Evolutionary conservation across 2,797 vertebrate genomes (phyloP).

Genomic region (Lepus oiostolus): DNA sequence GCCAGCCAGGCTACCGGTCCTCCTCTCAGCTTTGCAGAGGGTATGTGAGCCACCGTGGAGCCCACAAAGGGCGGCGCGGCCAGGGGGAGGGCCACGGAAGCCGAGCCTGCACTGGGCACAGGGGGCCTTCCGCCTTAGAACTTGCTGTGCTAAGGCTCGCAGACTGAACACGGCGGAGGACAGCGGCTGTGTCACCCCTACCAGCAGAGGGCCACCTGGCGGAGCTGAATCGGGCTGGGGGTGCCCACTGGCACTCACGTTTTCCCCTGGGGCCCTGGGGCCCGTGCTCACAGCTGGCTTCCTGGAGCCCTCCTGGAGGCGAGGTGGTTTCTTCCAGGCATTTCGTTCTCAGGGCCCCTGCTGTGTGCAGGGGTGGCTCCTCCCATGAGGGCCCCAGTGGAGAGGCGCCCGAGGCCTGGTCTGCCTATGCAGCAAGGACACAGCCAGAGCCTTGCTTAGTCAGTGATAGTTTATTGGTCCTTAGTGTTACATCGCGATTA

Average conservation of each 20-base stretch:
- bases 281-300: neutral
- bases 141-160: neutral
- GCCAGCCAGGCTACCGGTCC: too few species aligned
- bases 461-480: conserved; percentile 89
- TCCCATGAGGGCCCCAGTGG: neutral
- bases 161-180: neutral
- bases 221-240: neutral
- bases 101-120: neutral
- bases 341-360: neutral
- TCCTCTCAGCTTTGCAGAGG: neutral
- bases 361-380: neutral
- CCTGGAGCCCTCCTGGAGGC: neutral
- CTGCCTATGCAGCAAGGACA: too few species aligned
- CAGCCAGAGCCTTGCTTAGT: neutral
- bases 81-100: too few species aligned
- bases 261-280: rapidly evolving
- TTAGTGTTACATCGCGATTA: conserved; percentile 88
- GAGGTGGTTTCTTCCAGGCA: neutral
- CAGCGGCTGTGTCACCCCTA: too few species aligned
- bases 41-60: neutral
- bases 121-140: neutral
- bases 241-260: too few species aligned
- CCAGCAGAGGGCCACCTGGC: rapidly evolving
- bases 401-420: neutral
- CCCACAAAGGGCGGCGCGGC: neutral